Base-by-base conservation (phyloP, 1,140 invertebrate genomes). In the Heliconius melpomene region DNA sequence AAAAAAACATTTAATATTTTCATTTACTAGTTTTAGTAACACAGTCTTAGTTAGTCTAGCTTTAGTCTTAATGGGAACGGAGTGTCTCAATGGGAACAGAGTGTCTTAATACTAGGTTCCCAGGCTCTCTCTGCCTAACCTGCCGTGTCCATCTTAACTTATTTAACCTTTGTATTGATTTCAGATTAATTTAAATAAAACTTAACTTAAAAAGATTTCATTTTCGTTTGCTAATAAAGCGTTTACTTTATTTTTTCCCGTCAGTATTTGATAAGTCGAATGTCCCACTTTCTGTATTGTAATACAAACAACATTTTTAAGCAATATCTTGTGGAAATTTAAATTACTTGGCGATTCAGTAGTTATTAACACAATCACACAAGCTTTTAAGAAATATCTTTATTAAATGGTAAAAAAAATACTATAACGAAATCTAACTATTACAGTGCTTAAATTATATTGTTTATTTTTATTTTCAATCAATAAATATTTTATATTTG, bases 291-390 rank as follows among this genome's bases (percentile, higher is more conserved):
- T 66, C 60, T 5, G 23, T 26, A 66, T 66, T 66, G 60, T 66
- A 66, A 66, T 66, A 66, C 60, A 66, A 60, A 60, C n/a, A 9
- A 66, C 9, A 29, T 66, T 66, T 66, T 66, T 29, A 16, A 66
- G 60, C 60, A 66, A 66, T 29, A 66, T 66, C 23, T 29, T 29
- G 57, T 26, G n/a, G 60, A 11, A 66, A 66, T 66, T 66, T 9
- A 26, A 66, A 29, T 66, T 66, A 16, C 60, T 66, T 57, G 20
- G 20, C 54, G 60, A 29, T 66, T 26, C 60, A 66, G 29, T 26
- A 66, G 60, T 66, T 66, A 66, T 66, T 66, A 66, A 66, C 60
- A 66, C 23, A 66, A 26, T 26, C 60, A 66, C 11, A 66, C 60
- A 66, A 66, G 23, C 23, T 66, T 60, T 66, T 66, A 26, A 66